Base-by-base conservation (phyloP, 2,113 vertebrate species). In the Aramus guarauna region DNA sequence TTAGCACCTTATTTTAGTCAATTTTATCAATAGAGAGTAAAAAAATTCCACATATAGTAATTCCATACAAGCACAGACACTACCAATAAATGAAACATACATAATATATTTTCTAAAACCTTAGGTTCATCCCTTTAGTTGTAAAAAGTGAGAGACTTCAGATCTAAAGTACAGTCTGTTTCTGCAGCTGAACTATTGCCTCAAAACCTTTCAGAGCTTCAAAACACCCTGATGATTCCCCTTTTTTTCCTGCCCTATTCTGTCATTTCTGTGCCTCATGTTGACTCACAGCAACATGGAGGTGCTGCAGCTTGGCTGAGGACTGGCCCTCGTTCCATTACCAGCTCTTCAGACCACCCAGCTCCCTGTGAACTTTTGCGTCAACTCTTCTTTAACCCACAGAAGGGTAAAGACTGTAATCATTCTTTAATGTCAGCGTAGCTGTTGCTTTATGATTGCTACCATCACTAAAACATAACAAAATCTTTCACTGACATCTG, bases 401-500 rank as follows among this genome's bases (percentile, higher is more conserved):
- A 76, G 47, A 48, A 93, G 56, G 64, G 76, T 59, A 74, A 94
- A 93, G 48, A 76, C 66, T 79, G 45, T 63, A 72, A 34, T 79
- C 52, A 17, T 48, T 82, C 37, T 85, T 45, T 91, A 94, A 87
- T 58, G 45, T 45, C 85, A 91, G 34, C 22, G 22, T 94, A 84
- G 92, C 66, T 19, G 1, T 59, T 73, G 62, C 43, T 85, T 92
- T 91, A 88, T 82, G 81, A 84, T 45, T 36, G 50, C 56, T 89
- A 60, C 50, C 55, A 72, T 43, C 68, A 79, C 53, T 72, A 85
- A 39, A 84, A 45, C 92, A 48, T 32, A 90, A 94, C 80, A 87
- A 94, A 86, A 93, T 73, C 53, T 79, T 93, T 72, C 79, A 39
- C 88, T 88, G 81, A 43, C 58, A 93, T 84, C 73, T 94, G 75